Base-by-base conservation (phyloP, 2,888 invertebrate species). In the Microctonus hyperodae region DNA sequence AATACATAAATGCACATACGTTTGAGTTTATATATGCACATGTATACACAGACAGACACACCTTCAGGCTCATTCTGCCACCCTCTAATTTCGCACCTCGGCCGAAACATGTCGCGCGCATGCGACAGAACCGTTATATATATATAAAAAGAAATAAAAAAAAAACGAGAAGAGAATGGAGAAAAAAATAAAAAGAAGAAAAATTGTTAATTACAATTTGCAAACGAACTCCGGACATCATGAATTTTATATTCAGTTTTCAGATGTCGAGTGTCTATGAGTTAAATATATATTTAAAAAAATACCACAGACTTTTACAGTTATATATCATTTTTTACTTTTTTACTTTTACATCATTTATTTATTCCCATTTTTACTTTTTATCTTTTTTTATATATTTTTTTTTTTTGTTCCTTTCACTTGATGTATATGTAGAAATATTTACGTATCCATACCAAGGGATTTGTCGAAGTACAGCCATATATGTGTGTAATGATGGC, bases 151-250 rank as follows among this genome's bases (percentile, higher is more conserved):
- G n/a, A n/a, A n/a, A n/a, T n/a, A 53, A 44, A 44, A 44, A 44
- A 1, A 40, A n/a, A n/a, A 4, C 5, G n/a, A 2, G 16, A n/a
- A 44, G 16, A n/a, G 16, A 44, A 16, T n/a, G 16, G 16, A 44
- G 7, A 9, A 44, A 20, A 44, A 16, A 16, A 16, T 16, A 4
- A 7, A 28, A 28, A 28, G 7, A 28, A 28, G 3, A 44, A 65
- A 64, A 70, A 68, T 60, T 61, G 48, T 64, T 68, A 72, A 72
- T 72, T 71, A 66, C 60, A 71, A 72, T 68, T 67, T 60, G 59
- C 57, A 69, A 67, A 65, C 60, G 59, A 50, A 20, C 16, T n/a
- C 33, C 55, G 55, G 33, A 55, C 33, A 50, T 51, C 64, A 64
- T 57, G 69, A 71, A 60, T 68, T 68, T 64, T 33, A 64, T 56